These are phyloP conservation scores for Lacerta agilis DNA, from an alignment of 2,797 vertebrate species.

Conservation along the genomic window DNA sequence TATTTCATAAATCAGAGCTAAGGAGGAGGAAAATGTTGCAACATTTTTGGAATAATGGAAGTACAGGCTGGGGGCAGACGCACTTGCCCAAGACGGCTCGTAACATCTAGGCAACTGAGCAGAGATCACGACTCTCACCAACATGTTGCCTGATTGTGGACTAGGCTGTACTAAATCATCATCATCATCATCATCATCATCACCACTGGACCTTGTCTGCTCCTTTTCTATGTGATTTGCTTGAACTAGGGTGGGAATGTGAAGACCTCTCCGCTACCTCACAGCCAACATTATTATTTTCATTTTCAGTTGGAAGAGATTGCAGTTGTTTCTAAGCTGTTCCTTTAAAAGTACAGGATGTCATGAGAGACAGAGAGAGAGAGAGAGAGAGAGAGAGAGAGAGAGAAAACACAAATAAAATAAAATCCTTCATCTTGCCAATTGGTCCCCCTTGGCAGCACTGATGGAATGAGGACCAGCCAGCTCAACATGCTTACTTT, in stretches of 20 bases:
- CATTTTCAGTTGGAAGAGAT: background rate
- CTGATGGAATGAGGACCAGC: slow-evolving; percentile 17
- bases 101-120: background rate
- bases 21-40: background rate
- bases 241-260: background rate
- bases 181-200: no score
- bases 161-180: no score
- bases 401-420: no score
- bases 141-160: background rate
- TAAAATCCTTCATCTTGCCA: background rate
- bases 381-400: no score
- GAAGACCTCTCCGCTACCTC: background rate
- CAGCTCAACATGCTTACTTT: background rate
- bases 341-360: background rate
- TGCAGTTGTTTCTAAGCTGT: background rate
- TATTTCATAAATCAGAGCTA: background rate
- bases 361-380: background rate
- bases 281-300: background rate
- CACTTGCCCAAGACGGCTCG: background rate
- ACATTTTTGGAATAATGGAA: background rate
- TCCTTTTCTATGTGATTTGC: background rate
- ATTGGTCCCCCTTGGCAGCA: background rate
- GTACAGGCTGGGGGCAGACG: background rate
- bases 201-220: background rate
- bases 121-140: background rate